phyloP scores from a whole-genome alignment of 1,140 invertebrate species.

The Pectinophora gossypiella region DNA sequence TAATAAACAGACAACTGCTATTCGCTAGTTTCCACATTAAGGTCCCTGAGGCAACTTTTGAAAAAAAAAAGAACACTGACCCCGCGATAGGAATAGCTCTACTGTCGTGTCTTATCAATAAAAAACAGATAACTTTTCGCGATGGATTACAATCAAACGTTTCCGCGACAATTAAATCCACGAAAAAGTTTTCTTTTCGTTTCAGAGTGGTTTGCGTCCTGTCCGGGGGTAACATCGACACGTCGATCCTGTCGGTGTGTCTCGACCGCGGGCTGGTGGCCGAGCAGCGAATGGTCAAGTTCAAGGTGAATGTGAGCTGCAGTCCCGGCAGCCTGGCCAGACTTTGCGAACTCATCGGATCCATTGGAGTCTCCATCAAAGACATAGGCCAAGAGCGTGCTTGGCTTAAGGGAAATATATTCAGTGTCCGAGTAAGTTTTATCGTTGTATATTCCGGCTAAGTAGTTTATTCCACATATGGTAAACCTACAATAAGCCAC shows the following conservation, averaged over 20 bases:
- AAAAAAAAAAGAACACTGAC: no score
- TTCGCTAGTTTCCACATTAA: no score
- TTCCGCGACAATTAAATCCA: no score
- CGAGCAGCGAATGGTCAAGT: conserved; percentile 81
- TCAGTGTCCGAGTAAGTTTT: background rate
- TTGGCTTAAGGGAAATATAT: background rate
- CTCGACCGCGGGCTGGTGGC: conserved; percentile 83
- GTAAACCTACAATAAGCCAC: no score
- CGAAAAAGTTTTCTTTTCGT: background rate
- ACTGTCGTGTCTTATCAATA: no score
- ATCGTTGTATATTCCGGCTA: no score
- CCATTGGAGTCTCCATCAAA: background rate
- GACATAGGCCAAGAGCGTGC: background rate
- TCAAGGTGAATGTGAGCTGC: conserved; percentile 37
- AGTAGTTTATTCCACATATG: no score
- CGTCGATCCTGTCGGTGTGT: conserved; percentile 79
- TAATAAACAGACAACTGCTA: no score
- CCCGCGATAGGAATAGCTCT: no score
- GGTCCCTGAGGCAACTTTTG: no score
- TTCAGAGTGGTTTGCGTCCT: conserved; percentile 81
- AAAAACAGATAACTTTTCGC: no score
- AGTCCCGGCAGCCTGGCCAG: background rate
- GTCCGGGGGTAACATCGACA: conserved; percentile 86
- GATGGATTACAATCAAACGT: no score
- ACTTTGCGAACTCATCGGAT: background rate